These are phyloP conservation scores for Petaurus breviceps DNA, from an alignment of 2,113 vertebrate species.

Conservation along the genomic window DNA sequence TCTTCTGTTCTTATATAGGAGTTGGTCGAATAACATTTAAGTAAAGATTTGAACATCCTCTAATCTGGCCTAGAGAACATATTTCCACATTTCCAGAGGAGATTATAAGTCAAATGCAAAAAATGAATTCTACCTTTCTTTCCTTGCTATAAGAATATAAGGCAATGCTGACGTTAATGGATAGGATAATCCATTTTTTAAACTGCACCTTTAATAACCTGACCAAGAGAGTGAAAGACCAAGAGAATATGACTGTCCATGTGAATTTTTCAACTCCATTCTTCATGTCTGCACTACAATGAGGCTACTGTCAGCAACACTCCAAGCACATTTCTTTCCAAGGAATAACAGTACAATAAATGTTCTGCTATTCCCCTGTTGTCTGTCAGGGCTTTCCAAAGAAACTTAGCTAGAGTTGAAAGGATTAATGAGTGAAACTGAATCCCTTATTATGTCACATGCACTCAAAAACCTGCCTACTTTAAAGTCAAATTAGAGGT, in stretches of 20 bases:
- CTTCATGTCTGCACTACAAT: background rate
- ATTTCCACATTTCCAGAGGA: background rate
- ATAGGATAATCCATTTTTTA: background rate
- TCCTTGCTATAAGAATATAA: background rate
- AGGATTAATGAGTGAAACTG: constrained; percentile 36
- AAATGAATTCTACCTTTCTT: background rate
- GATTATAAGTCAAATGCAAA: background rate
- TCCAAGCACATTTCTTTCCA: background rate
- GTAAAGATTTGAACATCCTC: background rate
- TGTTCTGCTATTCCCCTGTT: background rate
- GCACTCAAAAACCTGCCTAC: constrained; percentile 48
- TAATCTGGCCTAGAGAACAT: background rate
- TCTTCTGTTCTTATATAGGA: background rate
- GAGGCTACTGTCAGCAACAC: background rate
- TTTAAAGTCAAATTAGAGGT: constrained; percentile 71
- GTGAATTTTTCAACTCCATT: background rate
- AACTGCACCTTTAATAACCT: background rate
- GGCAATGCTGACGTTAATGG: background rate
- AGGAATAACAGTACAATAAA: constrained; percentile 12
- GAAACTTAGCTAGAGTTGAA: constrained; percentile 5
- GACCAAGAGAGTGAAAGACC: background rate
- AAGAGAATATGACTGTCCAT: background rate
- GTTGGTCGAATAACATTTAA: background rate
- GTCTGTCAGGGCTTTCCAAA: constrained; percentile 20
- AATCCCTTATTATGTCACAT: constrained; percentile 17